Evolutionary conservation across 1,140 invertebrate species (phyloP).

Genomic region (Anadara kagoshimensis): DNA sequence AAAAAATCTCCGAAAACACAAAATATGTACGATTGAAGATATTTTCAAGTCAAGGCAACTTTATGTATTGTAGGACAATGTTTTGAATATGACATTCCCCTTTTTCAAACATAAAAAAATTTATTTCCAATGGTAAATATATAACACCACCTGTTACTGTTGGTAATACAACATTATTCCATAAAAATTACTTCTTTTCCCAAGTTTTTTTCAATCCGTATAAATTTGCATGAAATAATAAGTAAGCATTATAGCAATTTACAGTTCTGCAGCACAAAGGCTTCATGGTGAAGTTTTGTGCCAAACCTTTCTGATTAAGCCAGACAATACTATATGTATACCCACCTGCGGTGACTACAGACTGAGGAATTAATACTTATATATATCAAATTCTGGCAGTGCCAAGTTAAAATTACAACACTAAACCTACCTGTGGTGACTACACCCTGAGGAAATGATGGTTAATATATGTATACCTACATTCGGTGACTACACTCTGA

Average conservation of each 20-base stretch:
- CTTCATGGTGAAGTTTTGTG: neutral
- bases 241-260: constrained; percentile 47
- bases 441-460: constrained; percentile 68
- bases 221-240: constrained; percentile 60
- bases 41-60: neutral
- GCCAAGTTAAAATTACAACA: neutral
- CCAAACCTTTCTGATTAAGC: neutral
- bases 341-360: constrained; percentile 1
- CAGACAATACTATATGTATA: neutral
- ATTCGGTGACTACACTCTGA: neutral
- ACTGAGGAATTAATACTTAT: neutral
- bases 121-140: too few species aligned
- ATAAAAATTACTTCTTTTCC: neutral
- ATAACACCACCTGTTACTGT: too few species aligned
- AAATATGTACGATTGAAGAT: neutral
- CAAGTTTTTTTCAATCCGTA: constrained; percentile 41
- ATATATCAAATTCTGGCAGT: neutral
- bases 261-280: constrained; percentile 7
- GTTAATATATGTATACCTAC: neutral
- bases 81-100: too few species aligned
- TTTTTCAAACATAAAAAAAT: too few species aligned
- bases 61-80: neutral
- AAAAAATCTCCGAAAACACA: neutral
- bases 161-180: too few species aligned
- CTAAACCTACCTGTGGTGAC: neutral